phyloP scores from a whole-genome alignment of 1,140 invertebrate genomes.

The Zaprionus lachaisei region DNA sequence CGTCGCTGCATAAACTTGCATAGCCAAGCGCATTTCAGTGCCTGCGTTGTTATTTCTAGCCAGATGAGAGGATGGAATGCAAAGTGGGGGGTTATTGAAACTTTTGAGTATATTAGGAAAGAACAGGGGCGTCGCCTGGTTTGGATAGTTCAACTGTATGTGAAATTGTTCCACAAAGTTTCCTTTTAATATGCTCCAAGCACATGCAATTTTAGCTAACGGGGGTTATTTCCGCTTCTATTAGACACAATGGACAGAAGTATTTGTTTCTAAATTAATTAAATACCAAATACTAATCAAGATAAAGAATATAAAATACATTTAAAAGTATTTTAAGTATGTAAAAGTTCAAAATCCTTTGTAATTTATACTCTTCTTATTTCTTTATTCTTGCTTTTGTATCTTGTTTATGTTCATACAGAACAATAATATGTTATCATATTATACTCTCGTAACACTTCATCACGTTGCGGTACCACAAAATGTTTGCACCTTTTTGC shows the following conservation, averaged over 20 bases:
- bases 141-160: background rate
- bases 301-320: too few relatives aligned
- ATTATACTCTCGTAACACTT: background rate
- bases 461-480: background rate
- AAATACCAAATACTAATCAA: background rate
- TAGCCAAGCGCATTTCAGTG: slow-evolving; percentile 34
- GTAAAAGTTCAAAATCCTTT: too few relatives aligned
- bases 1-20: slow-evolving; percentile 45
- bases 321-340: too few relatives aligned
- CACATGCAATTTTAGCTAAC: background rate
- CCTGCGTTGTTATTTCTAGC: background rate
- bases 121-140: slow-evolving; percentile 2
- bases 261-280: background rate
- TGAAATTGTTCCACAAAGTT: slow-evolving; percentile 11
- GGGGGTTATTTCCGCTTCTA: too few relatives aligned
- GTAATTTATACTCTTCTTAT: background rate
- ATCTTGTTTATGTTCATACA: background rate
- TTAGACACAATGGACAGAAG: background rate
- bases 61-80: slow-evolving; percentile 1
- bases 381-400: background rate
- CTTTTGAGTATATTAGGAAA: slow-evolving; percentile 16
- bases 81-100: slow-evolving; percentile 12
- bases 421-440: background rate
- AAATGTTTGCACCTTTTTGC: slow-evolving; percentile 22
- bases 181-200: background rate